These are phyloP conservation scores for Nesoenas mayeri DNA, from an alignment of 2,113 vertebrate species.

Conservation along the genomic window DNA sequence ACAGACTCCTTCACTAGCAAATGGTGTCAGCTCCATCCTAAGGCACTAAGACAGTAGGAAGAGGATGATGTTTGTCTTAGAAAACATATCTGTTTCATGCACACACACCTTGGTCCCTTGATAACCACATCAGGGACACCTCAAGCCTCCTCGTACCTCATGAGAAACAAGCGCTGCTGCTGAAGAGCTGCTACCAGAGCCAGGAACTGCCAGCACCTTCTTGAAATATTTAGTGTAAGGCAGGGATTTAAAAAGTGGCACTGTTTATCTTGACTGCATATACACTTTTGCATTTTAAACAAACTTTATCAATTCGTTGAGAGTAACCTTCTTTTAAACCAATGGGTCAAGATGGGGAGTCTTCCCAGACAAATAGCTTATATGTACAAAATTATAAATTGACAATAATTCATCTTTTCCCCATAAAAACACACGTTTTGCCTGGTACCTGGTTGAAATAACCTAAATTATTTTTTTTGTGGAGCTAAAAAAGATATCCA, in stretches of 20 bases:
- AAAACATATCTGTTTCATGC: neutral
- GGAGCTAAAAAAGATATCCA: neutral
- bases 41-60: neutral
- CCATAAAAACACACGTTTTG: neutral
- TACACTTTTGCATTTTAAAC: neutral
- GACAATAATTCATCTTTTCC: neutral
- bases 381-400: neutral
- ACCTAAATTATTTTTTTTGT: neutral
- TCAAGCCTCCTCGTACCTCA: too few relatives aligned
- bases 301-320: neutral
- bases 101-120: fast-evolving
- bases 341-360: neutral
- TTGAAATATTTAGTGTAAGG: neutral
- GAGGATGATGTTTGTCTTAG: neutral
- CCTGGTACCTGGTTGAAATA: neutral
- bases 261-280: neutral
- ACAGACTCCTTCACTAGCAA: neutral
- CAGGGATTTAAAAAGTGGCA: neutral
- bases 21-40: neutral
- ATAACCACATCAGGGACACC: neutral
- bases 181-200: neutral
- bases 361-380: neutral
- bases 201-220: neutral
- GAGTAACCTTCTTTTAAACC: neutral
- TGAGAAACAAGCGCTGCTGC: fast-evolving